A percentile compares a stretch with the other conserved stretches of the same genome.
Conservation (phyloP, 2,113 vertebrate species). For the Brachionichthys hirsutus region DNA sequence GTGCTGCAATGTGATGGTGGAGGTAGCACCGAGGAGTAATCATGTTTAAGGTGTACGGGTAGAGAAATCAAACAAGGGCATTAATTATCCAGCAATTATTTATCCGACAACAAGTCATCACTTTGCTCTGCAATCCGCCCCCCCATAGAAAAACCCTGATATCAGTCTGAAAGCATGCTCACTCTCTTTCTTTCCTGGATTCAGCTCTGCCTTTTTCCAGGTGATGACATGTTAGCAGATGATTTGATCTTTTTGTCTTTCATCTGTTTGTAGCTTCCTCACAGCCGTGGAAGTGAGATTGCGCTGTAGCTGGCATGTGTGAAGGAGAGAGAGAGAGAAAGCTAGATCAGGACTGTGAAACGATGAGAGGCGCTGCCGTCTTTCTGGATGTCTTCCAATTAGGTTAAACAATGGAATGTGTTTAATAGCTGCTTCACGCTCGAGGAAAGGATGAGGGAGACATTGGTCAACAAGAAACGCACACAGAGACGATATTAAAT, state of each 20-base stretch:
- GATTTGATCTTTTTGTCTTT: constrained; percentile 74
- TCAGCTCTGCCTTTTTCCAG: constrained; percentile 64
- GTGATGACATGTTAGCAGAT: constrained; percentile 77
- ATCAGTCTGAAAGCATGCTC: constrained; percentile 11
- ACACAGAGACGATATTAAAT: constrained; percentile 5
- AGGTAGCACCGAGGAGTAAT: constrained; percentile 73
- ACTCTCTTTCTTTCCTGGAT: constrained; percentile 40
- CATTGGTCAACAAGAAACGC: constrained; percentile 14
- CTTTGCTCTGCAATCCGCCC: constrained; percentile 68
- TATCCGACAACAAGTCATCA: constrained; percentile 78
- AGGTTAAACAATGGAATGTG: constrained; percentile 68
- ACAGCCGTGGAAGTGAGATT: constrained; percentile 36
- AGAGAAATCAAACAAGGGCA: constrained; percentile 73
- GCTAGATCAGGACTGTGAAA: constrained; percentile 33
- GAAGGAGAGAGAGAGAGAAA: constrained; percentile 1
- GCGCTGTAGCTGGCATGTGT: constrained; percentile 10
- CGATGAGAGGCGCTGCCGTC: constrained; percentile 39
- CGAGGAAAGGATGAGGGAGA: constrained; percentile 23
- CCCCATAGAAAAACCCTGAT: constrained; percentile 32
- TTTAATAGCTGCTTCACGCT: constrained; percentile 40
- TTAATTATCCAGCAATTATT: constrained; percentile 74
- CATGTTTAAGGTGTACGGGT: constrained; percentile 70
- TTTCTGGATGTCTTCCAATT: constrained; percentile 61
- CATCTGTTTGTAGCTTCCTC: constrained; percentile 57
- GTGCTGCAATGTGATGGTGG: constrained; percentile 56